These are phyloP conservation scores for Coranthus polyacanthus DNA, from an alignment of 2,797 vertebrate genomes.

Conservation along the genomic window DNA sequence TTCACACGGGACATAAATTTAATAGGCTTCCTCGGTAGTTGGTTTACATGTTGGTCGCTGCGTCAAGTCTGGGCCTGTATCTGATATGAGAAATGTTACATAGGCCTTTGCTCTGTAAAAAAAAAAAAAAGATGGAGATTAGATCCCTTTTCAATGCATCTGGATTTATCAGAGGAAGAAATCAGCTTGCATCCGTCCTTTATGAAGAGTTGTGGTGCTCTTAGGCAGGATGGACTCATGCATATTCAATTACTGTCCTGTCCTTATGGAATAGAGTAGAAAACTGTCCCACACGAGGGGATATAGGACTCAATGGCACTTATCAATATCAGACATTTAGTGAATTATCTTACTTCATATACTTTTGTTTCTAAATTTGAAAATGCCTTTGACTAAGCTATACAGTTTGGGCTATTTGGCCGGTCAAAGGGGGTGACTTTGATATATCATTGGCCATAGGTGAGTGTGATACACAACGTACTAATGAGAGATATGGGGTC, in stretches of 20 bases:
- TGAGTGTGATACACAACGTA: constrained; percentile 26
- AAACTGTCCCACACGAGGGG: background rate
- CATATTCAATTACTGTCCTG: constrained; percentile 47
- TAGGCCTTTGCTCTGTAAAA: constrained; percentile 43
- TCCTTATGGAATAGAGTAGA: constrained; percentile 12
- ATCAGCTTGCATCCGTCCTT: constrained; percentile 59
- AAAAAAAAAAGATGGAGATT: constrained; percentile 50
- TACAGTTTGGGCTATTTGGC: no score
- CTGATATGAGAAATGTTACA: constrained; percentile 49
- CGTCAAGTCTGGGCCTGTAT: constrained; percentile 73
- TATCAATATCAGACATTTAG: background rate
- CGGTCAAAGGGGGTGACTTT: constrained; percentile 37
- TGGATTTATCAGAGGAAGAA: constrained; percentile 63
- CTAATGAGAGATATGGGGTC: constrained; percentile 40
- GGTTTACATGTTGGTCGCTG: constrained; percentile 53
- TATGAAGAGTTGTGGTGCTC: constrained; percentile 58
- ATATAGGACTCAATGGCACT: background rate
- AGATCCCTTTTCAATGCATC: constrained; percentile 54
- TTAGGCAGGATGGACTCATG: constrained; percentile 54
- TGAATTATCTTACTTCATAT: background rate
- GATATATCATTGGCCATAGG: constrained; percentile 19
- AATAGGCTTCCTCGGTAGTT: constrained; percentile 20
- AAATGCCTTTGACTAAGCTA: background rate
- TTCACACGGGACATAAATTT: background rate
- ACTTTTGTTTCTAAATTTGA: background rate